A percentile compares a stretch with the other conserved stretches of the same genome.
phyloP scores from a whole-genome alignment of 2,888 invertebrate genomes.

The Tolmerus cingulatus region DNA sequence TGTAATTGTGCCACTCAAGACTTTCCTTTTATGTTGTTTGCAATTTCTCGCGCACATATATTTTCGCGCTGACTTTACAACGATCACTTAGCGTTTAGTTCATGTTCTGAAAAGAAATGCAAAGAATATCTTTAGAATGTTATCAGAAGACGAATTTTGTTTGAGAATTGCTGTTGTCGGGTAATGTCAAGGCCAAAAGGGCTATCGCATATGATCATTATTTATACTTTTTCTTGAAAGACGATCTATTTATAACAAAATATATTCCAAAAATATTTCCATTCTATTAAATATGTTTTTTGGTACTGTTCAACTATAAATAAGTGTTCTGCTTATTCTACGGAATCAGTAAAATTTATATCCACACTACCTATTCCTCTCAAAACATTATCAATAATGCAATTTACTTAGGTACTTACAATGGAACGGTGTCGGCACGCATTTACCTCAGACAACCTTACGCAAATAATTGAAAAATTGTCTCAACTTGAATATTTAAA shows the following conservation, averaged over 20 bases:
- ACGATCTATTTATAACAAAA: neutral
- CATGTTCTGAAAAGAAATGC: constrained; percentile 7
- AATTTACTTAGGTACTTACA: neutral
- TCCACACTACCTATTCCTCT: neutral
- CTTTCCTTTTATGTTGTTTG: constrained; percentile 3
- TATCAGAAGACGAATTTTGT: neutral
- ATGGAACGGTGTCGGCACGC: neutral
- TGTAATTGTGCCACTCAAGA: neutral
- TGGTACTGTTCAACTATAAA: too few species aligned
- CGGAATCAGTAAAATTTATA: too few species aligned
- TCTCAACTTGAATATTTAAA: neutral
- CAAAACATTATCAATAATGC: neutral
- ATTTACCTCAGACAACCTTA: neutral
- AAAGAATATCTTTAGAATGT: neutral
- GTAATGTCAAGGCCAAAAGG: neutral
- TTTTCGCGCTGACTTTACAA: neutral
- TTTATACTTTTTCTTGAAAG: neutral
- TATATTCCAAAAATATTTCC: too few species aligned
- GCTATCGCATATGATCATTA: neutral
- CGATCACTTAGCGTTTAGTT: neutral
- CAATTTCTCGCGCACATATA: neutral
- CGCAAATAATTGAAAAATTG: neutral
- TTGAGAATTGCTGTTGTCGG: neutral
- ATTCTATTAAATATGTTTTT: too few species aligned
- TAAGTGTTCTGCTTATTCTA: too few species aligned